Conservation (phyloP, 64 coral and sea anemone genomes). For the Platygyra sinensis region DNA sequence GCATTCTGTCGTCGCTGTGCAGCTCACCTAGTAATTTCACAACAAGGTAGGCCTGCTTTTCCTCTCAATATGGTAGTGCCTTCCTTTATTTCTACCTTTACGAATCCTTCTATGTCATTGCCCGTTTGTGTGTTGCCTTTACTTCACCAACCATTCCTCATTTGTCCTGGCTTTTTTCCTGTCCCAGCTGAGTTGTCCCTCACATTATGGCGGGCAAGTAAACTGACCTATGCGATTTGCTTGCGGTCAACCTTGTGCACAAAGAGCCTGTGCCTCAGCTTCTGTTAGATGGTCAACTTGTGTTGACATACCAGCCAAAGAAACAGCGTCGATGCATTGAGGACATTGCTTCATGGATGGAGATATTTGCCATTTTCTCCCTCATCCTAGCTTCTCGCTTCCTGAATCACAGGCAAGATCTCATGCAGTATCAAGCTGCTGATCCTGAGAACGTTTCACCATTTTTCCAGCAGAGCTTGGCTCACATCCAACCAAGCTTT, state of each 20-base stretch:
- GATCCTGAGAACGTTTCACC: too few species aligned
- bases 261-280: too few species aligned
- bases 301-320: not conserved
- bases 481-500: too few species aligned
- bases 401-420: too few species aligned
- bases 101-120: not conserved
- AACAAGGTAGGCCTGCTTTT: too few species aligned
- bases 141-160: not conserved
- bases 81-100: too few species aligned
- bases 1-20: not conserved
- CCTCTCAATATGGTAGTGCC: not conserved
- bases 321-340: not conserved
- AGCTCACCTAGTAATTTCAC: not conserved
- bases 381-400: too few species aligned
- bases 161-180: conserved; percentile 18
- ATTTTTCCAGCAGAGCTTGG: too few species aligned
- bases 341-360: not conserved
- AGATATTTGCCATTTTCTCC: too few species aligned
- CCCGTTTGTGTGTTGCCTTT: not conserved
- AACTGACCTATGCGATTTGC: too few species aligned
- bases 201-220: not conserved
- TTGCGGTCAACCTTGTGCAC: too few species aligned
- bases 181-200: not conserved
- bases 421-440: too few species aligned
- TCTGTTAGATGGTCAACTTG: not conserved